phyloP scores from a whole-genome alignment of 2,888 invertebrate genomes.

The Anagyrus pseudococci region DNA sequence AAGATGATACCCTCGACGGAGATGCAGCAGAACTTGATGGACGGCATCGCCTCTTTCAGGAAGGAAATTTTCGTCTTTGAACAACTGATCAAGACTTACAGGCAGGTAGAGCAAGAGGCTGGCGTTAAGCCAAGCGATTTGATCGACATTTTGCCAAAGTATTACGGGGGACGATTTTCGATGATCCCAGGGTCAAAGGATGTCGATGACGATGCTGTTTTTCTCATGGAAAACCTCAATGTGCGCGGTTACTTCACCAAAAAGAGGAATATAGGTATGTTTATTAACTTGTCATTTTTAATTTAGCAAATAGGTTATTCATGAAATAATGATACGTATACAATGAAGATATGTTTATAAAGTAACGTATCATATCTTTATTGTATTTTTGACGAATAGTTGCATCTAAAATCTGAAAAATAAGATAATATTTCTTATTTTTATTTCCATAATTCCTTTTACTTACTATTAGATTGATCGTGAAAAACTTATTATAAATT shows the following conservation, averaged over 20 bases:
- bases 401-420: too few species aligned
- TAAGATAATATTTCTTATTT: too few species aligned
- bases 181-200: constrained; percentile 61
- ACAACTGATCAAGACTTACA: constrained; percentile 63
- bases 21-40: neutral
- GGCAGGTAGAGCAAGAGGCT: constrained; percentile 29
- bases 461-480: too few species aligned
- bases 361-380: too few species aligned
- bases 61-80: constrained; percentile 68
- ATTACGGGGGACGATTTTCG: constrained; percentile 65
- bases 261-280: constrained; percentile 61
- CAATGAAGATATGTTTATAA: too few species aligned
- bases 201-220: constrained; percentile 66
- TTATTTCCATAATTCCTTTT: too few species aligned
- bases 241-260: constrained; percentile 64
- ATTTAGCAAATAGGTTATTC: too few species aligned
- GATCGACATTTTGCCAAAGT: constrained; percentile 65
- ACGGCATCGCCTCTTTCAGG: constrained; percentile 61
- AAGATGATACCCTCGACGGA: constrained; percentile 60
- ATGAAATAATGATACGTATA: too few species aligned
- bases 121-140: constrained; percentile 38
- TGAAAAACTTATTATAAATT: too few species aligned
- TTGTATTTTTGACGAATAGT: too few species aligned
- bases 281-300: too few species aligned
- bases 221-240: constrained; percentile 68